Conservation (phyloP, 2,888 invertebrate genomes). For the Steromphala cineraria region DNA sequence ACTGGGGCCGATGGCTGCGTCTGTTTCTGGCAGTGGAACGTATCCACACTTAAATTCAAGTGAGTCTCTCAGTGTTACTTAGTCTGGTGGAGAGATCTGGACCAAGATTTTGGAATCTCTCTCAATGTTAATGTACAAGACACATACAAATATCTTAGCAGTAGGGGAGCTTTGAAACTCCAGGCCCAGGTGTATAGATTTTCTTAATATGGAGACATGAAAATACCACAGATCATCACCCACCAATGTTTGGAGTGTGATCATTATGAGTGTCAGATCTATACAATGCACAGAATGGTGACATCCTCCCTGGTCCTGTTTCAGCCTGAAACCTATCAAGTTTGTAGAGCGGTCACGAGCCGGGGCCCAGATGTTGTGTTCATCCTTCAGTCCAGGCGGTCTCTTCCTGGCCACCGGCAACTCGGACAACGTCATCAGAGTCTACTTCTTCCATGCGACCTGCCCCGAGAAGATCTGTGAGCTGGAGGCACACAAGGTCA, state of each 20-base stretch:
- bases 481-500: constrained; percentile 84
- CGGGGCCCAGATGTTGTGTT: constrained; percentile 97
- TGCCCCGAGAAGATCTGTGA: constrained; percentile 87
- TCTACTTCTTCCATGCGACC: constrained; percentile 89
- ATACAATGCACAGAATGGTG: too few species aligned
- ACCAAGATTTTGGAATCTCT: too few species aligned
- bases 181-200: too few species aligned
- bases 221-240: too few species aligned
- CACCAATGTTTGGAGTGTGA: too few species aligned
- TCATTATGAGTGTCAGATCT: too few species aligned
- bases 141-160: too few species aligned
- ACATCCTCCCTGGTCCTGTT: constrained; percentile 58
- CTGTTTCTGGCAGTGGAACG: constrained; percentile 89
- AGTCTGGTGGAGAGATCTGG: too few species aligned
- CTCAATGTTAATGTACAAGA: too few species aligned
- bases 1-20: constrained; percentile 97
- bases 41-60: constrained; percentile 77
- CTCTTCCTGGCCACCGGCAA: constrained; percentile 94
- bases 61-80: constrained; percentile 74
- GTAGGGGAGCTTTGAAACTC: too few species aligned
- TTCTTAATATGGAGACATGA: too few species aligned
- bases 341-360: constrained; percentile 94
- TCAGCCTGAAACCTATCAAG: constrained; percentile 88
- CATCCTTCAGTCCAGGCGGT: constrained; percentile 90
- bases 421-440: constrained; percentile 92